Conservation (phyloP, 2,113 vertebrate species). For the Spermophilus dauricus region DNA sequence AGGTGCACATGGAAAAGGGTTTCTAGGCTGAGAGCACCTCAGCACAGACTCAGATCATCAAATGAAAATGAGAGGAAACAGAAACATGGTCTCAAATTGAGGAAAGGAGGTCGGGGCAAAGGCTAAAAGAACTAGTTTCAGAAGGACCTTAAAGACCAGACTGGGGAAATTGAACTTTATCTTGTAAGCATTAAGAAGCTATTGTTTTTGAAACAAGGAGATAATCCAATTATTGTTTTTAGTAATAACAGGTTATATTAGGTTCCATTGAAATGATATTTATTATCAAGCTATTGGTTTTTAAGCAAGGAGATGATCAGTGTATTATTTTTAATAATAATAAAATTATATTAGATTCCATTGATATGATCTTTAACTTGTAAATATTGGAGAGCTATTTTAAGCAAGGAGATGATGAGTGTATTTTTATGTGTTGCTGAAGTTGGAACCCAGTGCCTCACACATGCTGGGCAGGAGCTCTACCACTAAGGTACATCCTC, state of each 20-base stretch:
- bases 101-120: neutral
- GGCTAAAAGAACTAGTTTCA: conserved; percentile 27
- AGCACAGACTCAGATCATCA: neutral
- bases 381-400: no score
- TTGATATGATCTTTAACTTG: no score
- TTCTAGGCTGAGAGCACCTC: neutral
- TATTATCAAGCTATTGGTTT: no score
- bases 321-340: no score
- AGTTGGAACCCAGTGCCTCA: no score
- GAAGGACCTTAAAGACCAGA: neutral
- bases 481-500: no score
- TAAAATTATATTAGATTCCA: no score
- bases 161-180: neutral
- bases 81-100: neutral
- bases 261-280: no score
- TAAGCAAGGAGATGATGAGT: no score
- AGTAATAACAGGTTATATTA: neutral
- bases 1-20: neutral
- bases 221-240: neutral
- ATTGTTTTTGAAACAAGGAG: neutral
- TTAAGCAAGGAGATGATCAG: no score
- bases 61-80: neutral
- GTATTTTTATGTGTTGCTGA: no score
- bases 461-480: no score
- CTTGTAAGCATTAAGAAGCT: neutral